These are phyloP conservation scores for Microcebus griseorufus DNA, from an alignment of 2,113 vertebrate species.

Conservation along the genomic window DNA sequence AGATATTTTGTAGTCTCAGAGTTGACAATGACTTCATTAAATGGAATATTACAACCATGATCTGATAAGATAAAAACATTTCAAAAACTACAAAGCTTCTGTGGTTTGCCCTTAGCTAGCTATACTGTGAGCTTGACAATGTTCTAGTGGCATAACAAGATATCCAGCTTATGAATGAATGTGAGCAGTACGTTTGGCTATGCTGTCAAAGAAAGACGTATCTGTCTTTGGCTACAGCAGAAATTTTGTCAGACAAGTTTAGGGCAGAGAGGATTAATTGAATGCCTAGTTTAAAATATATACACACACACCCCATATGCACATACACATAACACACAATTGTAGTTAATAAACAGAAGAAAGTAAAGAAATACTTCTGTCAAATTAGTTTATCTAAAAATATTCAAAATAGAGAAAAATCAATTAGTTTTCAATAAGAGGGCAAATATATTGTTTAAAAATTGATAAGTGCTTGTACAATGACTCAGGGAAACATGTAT, in stretches of 20 bases:
- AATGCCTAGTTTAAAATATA: slow-evolving; percentile 57
- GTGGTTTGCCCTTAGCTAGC: slow-evolving; percentile 48
- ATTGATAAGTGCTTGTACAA: background rate
- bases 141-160: slow-evolving; percentile 53
- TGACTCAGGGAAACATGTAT: background rate
- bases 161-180: slow-evolving; percentile 62
- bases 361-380: slow-evolving; percentile 47
- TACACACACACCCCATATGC: background rate
- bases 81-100: slow-evolving; percentile 24
- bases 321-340: fast-evolving
- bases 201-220: slow-evolving; percentile 49
- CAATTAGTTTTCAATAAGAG: slow-evolving; percentile 4
- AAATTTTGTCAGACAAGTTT: slow-evolving; percentile 59
- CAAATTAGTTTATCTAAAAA: slow-evolving; percentile 51
- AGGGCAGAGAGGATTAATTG: slow-evolving; percentile 65
- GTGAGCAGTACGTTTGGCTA: slow-evolving; percentile 38
- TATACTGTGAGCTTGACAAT: slow-evolving; percentile 57
- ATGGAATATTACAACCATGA: slow-evolving; percentile 60
- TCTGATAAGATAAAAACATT: slow-evolving; percentile 70
- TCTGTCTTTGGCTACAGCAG: slow-evolving; percentile 14
- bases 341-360: slow-evolving; percentile 50
- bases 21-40: slow-evolving; percentile 79
- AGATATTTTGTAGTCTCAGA: slow-evolving; percentile 42
- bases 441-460: background rate
- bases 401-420: background rate